phyloP scores from a whole-genome alignment of 2,888 invertebrate species.

The Homarus gammarus region DNA sequence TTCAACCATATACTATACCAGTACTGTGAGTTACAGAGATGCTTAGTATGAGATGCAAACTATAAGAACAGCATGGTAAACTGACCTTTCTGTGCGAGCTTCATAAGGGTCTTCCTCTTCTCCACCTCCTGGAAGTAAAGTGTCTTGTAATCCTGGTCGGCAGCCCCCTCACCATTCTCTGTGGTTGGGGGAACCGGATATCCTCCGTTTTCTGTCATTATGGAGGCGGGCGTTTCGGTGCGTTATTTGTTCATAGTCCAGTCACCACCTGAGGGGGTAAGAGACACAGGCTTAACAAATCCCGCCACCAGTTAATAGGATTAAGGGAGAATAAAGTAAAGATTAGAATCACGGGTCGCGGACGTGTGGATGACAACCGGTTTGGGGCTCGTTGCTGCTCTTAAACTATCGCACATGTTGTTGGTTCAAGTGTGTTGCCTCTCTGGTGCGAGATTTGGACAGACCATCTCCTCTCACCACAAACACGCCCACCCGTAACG shows the following conservation, averaged over 20 bases:
- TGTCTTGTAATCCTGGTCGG: slow-evolving; percentile 50
- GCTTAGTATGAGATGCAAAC: no score
- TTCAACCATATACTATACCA: no score
- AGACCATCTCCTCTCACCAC: no score
- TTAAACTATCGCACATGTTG: background rate
- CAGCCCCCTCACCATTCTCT: slow-evolving; percentile 52
- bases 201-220: slow-evolving; percentile 44
- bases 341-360: background rate
- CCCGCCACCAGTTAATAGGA: background rate
- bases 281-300: background rate
- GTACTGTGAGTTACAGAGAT: no score
- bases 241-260: background rate
- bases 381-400: background rate
- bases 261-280: background rate
- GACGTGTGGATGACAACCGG: background rate
- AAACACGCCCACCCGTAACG: no score
- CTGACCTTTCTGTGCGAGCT: slow-evolving; percentile 86
- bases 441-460: no score
- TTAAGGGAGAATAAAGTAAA: background rate
- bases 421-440: no score
- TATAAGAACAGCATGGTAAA: slow-evolving; percentile 10
- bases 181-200: slow-evolving; percentile 9
- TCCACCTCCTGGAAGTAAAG: slow-evolving; percentile 67
- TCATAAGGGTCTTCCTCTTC: slow-evolving; percentile 84
- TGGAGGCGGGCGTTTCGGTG: background rate